phyloP scores from a whole-genome alignment of 2,888 invertebrate species.

The Conops quadrifasciatus region DNA sequence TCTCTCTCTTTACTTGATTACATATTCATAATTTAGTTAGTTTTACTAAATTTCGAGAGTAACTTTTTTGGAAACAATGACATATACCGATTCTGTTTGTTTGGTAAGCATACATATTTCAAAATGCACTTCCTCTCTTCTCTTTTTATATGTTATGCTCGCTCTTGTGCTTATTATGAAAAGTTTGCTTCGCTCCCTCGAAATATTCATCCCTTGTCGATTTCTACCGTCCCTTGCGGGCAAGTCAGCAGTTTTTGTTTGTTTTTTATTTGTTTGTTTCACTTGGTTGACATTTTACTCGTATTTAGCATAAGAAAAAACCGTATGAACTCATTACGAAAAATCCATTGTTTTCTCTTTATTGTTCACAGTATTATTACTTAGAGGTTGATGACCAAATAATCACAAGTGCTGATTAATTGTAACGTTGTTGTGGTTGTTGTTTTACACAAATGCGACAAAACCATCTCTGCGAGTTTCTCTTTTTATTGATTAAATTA shows the following conservation, averaged over 20 bases:
- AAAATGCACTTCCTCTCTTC: too few species aligned
- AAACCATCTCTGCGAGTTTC: too few species aligned
- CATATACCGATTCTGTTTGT: too few species aligned
- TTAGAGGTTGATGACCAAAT: slow-evolving; percentile 26
- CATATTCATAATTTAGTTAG: too few species aligned
- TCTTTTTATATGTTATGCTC: not conserved
- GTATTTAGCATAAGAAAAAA: slow-evolving; percentile 14
- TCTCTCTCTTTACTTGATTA: not conserved
- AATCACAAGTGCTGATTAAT: slow-evolving; percentile 8
- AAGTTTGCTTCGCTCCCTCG: not conserved
- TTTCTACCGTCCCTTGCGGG: slow-evolving; percentile 11
- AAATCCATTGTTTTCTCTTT: slow-evolving; percentile 3
- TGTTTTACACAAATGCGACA: not conserved
- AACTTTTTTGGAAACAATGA: too few species aligned
- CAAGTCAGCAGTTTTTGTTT: slow-evolving; percentile 34
- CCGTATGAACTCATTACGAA: not conserved
- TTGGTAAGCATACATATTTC: too few species aligned
- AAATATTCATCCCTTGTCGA: too few species aligned
- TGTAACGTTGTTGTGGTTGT: not conserved
- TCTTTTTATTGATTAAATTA: too few species aligned
- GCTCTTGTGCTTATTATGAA: not conserved
- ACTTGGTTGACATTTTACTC: slow-evolving; percentile 30
- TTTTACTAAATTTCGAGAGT: too few species aligned
- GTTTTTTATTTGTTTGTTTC: not conserved
- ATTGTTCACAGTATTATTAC: slow-evolving; percentile 3